These are phyloP conservation scores for Amblyornis subalaris DNA, from an alignment of 2,113 vertebrate genomes.

Conservation along the genomic window DNA sequence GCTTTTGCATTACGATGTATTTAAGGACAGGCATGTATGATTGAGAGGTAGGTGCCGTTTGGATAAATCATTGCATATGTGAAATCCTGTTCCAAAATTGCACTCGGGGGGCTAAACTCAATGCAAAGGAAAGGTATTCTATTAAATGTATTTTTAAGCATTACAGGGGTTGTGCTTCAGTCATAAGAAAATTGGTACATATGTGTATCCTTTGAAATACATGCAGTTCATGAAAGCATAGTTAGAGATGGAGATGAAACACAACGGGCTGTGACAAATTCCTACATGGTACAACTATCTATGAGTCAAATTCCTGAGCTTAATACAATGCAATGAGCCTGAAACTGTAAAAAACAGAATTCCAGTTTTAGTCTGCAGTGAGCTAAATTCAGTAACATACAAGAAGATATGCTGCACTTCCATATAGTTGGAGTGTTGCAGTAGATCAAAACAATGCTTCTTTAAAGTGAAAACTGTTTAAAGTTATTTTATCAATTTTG, in stretches of 20 bases:
- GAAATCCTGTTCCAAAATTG: background rate
- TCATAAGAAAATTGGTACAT: background rate
- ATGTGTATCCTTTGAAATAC: background rate
- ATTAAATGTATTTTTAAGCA: background rate
- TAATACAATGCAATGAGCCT: background rate
- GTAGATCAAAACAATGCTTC: background rate
- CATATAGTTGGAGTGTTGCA: background rate
- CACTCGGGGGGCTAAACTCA: background rate
- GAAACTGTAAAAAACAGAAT: background rate
- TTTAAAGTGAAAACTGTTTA: background rate
- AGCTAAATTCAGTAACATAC: background rate
- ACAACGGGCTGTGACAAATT: background rate
- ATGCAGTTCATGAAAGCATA: background rate
- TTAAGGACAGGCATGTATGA: background rate
- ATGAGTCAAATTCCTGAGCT: background rate
- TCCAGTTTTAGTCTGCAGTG: background rate
- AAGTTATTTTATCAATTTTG: background rate
- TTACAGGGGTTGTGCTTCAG: background rate
- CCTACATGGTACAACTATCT: background rate
- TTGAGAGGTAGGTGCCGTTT: background rate
- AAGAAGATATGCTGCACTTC: background rate
- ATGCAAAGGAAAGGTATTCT: background rate
- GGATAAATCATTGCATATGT: accelerated
- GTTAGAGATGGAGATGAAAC: background rate
- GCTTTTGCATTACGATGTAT: background rate